A percentile compares a stretch with the other conserved stretches of the same genome.
phyloP scores from a whole-genome alignment of 2,888 invertebrate genomes.

The Brachyopa scutellaris region DNA sequence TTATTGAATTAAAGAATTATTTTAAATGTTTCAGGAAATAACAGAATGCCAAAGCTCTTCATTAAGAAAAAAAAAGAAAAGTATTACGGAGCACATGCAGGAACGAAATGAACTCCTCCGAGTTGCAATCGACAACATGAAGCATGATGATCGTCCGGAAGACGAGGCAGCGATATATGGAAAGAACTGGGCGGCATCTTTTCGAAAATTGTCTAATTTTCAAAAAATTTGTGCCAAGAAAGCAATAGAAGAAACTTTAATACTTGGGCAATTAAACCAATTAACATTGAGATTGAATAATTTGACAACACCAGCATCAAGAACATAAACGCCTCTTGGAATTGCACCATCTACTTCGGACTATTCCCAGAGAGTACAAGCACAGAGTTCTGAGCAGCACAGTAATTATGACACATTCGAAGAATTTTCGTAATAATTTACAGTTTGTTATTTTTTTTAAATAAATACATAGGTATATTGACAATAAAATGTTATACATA shows the following conservation, averaged over 20 bases:
- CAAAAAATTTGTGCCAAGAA: conserved; percentile 5
- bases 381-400: too few species aligned
- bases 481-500: background rate
- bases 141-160: background rate
- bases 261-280: conserved; percentile 1
- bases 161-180: conserved; percentile 3
- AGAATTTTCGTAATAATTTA: too few species aligned
- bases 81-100: background rate
- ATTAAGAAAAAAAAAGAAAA: too few species aligned
- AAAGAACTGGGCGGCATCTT: background rate
- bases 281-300: background rate
- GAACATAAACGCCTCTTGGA: background rate
- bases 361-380: background rate
- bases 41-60: too few species aligned
- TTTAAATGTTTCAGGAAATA: too few species aligned
- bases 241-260: conserved; percentile 1
- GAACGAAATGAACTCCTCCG: background rate
- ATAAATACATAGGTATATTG: background rate
- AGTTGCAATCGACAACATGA: background rate
- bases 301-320: background rate
- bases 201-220: background rate
- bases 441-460: background rate
- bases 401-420: too few species aligned
- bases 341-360: background rate
- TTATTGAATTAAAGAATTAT: too few species aligned